Conservation (phyloP, 1,140 invertebrate genomes). For the Geopemphigus sp. region DNA sequence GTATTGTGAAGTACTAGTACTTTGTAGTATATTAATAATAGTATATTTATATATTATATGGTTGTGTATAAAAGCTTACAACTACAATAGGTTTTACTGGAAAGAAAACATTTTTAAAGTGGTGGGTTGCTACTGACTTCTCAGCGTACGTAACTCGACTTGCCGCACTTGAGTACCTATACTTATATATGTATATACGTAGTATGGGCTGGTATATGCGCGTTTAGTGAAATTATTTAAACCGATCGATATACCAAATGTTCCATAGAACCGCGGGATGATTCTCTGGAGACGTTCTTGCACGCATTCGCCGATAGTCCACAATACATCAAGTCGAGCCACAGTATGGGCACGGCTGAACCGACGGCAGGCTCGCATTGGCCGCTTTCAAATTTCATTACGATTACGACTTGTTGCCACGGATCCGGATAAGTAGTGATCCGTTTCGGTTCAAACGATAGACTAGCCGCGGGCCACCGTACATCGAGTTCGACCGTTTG, state of each 20-base stretch:
- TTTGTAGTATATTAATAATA: no score
- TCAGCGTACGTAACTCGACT: no score
- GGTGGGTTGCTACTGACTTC: no score
- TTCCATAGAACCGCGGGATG: conserved; percentile 8
- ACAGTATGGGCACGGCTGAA: conserved; percentile 66
- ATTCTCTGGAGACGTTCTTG: conserved; percentile 54
- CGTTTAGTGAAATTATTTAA: neutral
- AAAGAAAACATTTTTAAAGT: no score
- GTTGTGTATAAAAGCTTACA: no score
- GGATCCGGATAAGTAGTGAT: conserved; percentile 73
- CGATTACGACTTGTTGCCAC: conserved; percentile 59
- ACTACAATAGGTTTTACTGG: no score
- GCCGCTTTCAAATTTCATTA: conserved; percentile 64
- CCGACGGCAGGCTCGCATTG: conserved; percentile 60
- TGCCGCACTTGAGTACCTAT: no score
- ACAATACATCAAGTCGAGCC: conserved; percentile 74
- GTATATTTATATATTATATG: no score
- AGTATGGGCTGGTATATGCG: neutral
- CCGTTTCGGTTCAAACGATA: conserved; percentile 69
- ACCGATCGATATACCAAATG: conserved; percentile 10
- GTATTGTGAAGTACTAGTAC: no score
- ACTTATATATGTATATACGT: no score
- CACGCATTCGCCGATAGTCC: conserved; percentile 63
- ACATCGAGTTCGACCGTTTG: conserved; percentile 61
- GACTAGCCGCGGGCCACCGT: conserved; percentile 71